Evolutionary conservation across 1,140 invertebrate species (phyloP).

Genomic region (Oedothorax gibbosus): DNA sequence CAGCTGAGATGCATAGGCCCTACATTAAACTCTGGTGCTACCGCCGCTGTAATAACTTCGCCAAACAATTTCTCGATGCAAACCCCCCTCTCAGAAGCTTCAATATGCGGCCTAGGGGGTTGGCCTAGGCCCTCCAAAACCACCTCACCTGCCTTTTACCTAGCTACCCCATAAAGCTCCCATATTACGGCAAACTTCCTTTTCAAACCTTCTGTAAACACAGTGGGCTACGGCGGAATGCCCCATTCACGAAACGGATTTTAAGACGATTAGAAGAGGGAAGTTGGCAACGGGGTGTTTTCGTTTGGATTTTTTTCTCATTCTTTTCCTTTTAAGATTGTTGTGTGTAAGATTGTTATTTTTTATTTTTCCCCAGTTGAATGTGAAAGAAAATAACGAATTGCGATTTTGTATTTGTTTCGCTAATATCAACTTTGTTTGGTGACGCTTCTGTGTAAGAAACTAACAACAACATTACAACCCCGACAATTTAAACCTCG

Average conservation of each 20-base stretch:
- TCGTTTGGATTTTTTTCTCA: not conserved
- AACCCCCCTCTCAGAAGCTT: constrained; percentile 12
- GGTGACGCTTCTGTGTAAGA: no score
- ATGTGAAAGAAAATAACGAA: no score
- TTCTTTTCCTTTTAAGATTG: not conserved
- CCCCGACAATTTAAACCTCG: no score
- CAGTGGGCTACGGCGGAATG: constrained; percentile 44
- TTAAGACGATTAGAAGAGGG: constrained; percentile 48
- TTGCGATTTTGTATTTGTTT: no score
- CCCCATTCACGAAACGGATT: constrained; percentile 15
- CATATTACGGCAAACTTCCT: constrained; percentile 54
- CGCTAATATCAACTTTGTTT: no score
- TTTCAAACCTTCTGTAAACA: constrained; percentile 39
- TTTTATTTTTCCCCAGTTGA: not conserved
- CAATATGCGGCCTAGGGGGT: constrained; percentile 44
- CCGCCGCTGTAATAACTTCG: constrained; percentile 35
- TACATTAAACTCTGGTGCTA: constrained; percentile 1
- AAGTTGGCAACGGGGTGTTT: constrained; percentile 7
- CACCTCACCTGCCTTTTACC: constrained; percentile 54
- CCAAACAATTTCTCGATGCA: constrained; percentile 10
- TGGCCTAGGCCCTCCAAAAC: constrained; percentile 37
- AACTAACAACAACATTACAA: no score
- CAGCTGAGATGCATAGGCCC: no score
- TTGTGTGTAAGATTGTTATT: constrained; percentile 27
- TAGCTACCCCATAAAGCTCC: constrained; percentile 40